Evolutionary conservation across 1,140 invertebrate genomes (phyloP), one percentile per base, ranked within the genome.

Genomic region (Procambarus virginalis): DNA sequence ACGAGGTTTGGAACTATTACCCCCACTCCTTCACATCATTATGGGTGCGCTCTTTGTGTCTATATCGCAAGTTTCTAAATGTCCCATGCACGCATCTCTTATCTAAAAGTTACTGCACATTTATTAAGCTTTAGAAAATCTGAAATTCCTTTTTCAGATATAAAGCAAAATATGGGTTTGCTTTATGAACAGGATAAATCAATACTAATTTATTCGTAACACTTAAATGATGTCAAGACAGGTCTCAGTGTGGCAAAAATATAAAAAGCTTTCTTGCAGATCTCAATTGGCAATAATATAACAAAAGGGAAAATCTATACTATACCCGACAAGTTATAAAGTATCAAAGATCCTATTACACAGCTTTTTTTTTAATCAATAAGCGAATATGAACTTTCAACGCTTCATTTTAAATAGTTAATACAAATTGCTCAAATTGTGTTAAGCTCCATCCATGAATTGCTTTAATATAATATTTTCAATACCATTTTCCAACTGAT

Each of bases 231-330:
- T 68, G 14, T 68, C 64, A 68, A 68, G 64, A 68, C 20, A 68
- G 55, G 8, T 68, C 20, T 20, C 60, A 64, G 64, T 17, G 64
- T 20, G 20, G 14, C 14, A 5, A 17, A 68, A n/a, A 20, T 20
- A 9, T 34, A 73, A 73, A 68, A 22, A 34, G 22, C 68, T 73
- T 73, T 34, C 68, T 73, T 73, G n/a, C 8, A 34, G 68, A 73
- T 20, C 5, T 73, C 68, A 73, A 34, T 9, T 73, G 22, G n/a
- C 22, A 73, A 73, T 73, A 73, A 73, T 73, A 34, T 9, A 73
- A 73, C 68, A 20, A 73, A n/a, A 73, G 68, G 68, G 68, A 73
- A 73, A 73, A 73, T 64, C 60, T n/a, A 73, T 73, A 73, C 68
- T 34, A 34, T 73, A 34, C n/a, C 68, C 68, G 6, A 73, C 34